Base-by-base conservation (phyloP, 2,797 vertebrate genomes). In the Enteromius argenteus region DNA sequence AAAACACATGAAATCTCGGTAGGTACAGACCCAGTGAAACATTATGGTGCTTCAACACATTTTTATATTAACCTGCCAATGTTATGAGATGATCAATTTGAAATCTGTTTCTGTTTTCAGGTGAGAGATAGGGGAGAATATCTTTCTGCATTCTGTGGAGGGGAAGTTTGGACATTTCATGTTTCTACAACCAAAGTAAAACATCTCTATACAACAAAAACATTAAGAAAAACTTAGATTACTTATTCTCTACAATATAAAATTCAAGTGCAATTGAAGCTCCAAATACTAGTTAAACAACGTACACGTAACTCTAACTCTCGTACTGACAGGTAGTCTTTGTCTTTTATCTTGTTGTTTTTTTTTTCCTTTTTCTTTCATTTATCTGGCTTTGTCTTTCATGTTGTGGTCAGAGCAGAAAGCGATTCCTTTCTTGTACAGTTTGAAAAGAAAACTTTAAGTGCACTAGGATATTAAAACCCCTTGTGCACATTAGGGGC, bases 231-330 rank as follows among this genome's bases (percentile, higher is more conserved):
- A 91, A 93, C 90, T 85, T 89, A 84, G 82, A 89, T 88, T 90
- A 88, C 71, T 92, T 91, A 89, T 87, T 76, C 51, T 88, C 89
- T 93, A 93, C 92, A 94, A 94, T 93, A 95, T 89, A 93, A 95
- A 95, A 94, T 95, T 96, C 94, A 96, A 96, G 93, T 96, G 94
- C 95, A 96, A 96, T 95, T 95, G 94, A 96, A 94, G 93, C 94
- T 94, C 95, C 95, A 96, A 95, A 92, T 92, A 95, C 93, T 95
- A 94, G 90, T 95, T 94, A 95, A 94, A 95, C 94, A 93, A 95
- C 94, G 94, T 87, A 94, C 90, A 94, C 92, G 90, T 95, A 91
- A 94, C 91, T 93, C 93, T 92, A 92, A 78, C 91, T 92, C 89
- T 87, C 91, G 94, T 94, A 94, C 94, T 91, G 92, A 92, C 93